These are phyloP conservation scores for Indicator indicator DNA, from an alignment of 2,113 vertebrate genomes.

Conservation along the genomic window DNA sequence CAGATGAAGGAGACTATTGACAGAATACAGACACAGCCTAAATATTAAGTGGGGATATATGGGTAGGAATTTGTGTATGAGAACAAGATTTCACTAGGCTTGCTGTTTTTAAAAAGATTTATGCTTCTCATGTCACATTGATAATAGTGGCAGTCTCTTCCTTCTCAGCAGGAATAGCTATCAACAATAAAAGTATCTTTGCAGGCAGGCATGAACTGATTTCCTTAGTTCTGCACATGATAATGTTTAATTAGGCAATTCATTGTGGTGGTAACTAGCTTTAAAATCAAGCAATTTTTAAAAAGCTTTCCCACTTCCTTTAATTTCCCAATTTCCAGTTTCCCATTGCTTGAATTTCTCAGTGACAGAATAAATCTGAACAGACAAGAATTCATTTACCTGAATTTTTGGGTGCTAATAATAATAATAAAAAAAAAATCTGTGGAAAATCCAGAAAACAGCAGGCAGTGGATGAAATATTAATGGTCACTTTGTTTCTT, in stretches of 20 bases:
- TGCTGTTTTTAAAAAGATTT: not conserved
- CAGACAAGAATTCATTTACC: slow-evolving; percentile 1
- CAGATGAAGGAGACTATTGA: not conserved
- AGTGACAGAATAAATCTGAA: not conserved
- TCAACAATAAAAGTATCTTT: slow-evolving; percentile 32
- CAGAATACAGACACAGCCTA: not conserved
- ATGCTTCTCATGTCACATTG: not conserved
- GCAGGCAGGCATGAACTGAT: slow-evolving; percentile 6
- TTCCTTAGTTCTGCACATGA: not conserved
- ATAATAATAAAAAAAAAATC: not conserved
- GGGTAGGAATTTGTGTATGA: not conserved
- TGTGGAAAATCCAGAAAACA: not conserved
- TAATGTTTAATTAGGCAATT: slow-evolving; percentile 61
- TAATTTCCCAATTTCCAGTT: not conserved
- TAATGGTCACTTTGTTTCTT: not conserved
- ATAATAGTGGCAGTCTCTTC: not conserved
- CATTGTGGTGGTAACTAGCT: slow-evolving; percentile 16
- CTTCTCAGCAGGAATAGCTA: slow-evolving; percentile 6
- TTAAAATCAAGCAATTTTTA: slow-evolving; percentile 3
- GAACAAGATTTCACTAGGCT: not conserved
- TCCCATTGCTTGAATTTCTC: not conserved
- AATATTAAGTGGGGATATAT: not conserved
- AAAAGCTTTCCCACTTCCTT: not conserved
- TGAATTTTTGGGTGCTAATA: not conserved
- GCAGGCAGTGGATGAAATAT: not conserved